Evolutionary conservation across 1,140 invertebrate species (phyloP), one percentile per base, ranked within the genome.

Genomic region (Cylas formicarius): DNA sequence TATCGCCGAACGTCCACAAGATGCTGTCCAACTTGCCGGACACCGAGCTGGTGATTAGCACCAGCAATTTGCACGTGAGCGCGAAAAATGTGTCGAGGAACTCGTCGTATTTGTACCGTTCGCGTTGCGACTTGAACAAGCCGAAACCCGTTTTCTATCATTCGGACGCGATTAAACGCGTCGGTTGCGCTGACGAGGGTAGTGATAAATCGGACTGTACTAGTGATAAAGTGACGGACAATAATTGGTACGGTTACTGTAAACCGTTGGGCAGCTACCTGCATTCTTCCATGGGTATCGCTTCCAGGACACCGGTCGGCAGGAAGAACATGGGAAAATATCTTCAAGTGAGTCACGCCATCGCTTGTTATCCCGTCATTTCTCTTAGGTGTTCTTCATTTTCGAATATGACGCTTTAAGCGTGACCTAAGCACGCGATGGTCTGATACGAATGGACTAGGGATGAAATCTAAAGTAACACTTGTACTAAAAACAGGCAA

Each of bases 11-110:
- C 46, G 73, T 76, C 14, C 73, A 74, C 57, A 66, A 74, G 49
- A 75, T 76, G 68, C 65, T 76, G 42, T 72, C 71, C 1, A 72
- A 73, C 55, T 66, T 73, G 4, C 65, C 70, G 5, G 72, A 74
- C 40, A 67, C 68, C 6, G 63, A 65, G 37, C 46, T 65, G 40
- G 56, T 60, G 24, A 50, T 63, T 21, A 46, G 44, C 35, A 43
- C 52, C 18, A 47, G 33, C 26, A 52, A 53, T n/a, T 33, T 54
- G 14, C 28, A 32, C 33, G 22, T 40, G 26, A 46, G 9, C 29
- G 19, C 18, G 20, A 19, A 37, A 37, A 47, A 29, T 11, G 17
- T 52, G 41, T 43, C 24, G 2, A 37, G 31, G 24, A 60, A 58
- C 34, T 42, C 47, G 34, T 60, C 56, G 19, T 62, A 58, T 49